Percentiles rank a stretch among this genome's conserved stretches.
Evolutionary conservation across 2,113 vertebrate genomes (phyloP).

Genomic region (Enhydra lutris): DNA sequence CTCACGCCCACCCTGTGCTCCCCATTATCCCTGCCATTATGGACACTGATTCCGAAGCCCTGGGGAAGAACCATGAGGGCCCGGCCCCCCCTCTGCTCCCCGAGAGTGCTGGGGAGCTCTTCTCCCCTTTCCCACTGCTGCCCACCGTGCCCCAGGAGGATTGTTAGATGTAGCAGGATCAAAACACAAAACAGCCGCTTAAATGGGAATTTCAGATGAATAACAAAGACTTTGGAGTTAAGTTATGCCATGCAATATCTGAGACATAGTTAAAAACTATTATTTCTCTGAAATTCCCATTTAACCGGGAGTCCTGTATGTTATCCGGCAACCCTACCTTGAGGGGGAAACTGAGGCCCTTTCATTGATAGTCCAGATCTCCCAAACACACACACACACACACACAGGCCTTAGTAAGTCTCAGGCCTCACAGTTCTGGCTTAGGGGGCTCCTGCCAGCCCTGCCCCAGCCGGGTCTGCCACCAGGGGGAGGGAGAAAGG

Average conservation of each 20-base stretch:
- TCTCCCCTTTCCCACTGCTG: background rate
- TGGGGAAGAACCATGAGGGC: background rate
- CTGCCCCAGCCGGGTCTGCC: background rate
- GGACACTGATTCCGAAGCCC: background rate
- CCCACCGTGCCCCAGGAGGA: background rate
- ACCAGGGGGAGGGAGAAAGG: fast-evolving
- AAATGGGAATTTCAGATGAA: background rate
- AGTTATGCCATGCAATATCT: background rate
- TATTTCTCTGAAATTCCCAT: background rate
- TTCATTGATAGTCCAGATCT: background rate
- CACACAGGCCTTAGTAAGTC: background rate
- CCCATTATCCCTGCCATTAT: fast-evolving
- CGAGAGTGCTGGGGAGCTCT: background rate
- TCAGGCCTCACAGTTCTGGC: background rate
- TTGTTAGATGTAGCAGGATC: background rate
- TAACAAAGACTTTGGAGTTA: background rate
- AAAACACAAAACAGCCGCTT: background rate
- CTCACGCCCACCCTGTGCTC: fast-evolving
- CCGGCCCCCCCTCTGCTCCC: too few species aligned
- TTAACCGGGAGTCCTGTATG: background rate
- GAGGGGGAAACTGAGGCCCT: background rate
- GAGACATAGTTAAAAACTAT: background rate
- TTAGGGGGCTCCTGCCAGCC: background rate
- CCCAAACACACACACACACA: background rate
- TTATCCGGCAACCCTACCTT: background rate